Evolutionary conservation across 2,113 vertebrate genomes (phyloP).

Genomic region (Tychaedon coryphoeus): DNA sequence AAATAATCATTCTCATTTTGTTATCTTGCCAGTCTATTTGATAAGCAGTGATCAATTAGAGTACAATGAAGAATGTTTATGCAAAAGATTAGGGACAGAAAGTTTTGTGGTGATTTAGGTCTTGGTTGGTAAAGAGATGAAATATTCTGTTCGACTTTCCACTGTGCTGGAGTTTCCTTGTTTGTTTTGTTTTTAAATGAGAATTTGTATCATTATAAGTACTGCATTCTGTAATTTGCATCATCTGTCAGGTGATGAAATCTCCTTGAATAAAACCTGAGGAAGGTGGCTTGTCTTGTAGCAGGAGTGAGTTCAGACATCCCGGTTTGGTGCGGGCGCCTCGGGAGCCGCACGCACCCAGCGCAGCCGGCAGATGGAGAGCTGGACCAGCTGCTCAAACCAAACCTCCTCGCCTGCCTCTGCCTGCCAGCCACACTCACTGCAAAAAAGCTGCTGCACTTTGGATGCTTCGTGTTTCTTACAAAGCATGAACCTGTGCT

Average conservation of each 20-base stretch:
- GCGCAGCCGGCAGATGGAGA: not conserved
- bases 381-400: not conserved
- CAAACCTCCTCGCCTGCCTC: fast-evolving
- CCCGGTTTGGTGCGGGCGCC: fast-evolving
- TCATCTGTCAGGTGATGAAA: not conserved
- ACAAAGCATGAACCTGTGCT: not conserved
- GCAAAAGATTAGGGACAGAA: not conserved
- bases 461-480: fast-evolving
- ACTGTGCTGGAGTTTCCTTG: fast-evolving
- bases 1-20: not conserved
- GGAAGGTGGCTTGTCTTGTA: fast-evolving
- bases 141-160: not conserved
- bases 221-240: not conserved
- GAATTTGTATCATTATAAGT: not conserved
- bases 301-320: fast-evolving
- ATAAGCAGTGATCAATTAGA: not conserved
- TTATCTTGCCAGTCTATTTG: not conserved
- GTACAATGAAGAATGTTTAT: not conserved
- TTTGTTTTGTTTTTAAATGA: not conserved
- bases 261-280: fast-evolving
- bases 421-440: fast-evolving
- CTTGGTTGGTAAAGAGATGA: not conserved
- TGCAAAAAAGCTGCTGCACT: fast-evolving
- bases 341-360: fast-evolving
- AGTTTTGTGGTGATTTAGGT: not conserved